phyloP scores from a whole-genome alignment of 2,888 invertebrate genomes.

The Microplitis manilae region DNA sequence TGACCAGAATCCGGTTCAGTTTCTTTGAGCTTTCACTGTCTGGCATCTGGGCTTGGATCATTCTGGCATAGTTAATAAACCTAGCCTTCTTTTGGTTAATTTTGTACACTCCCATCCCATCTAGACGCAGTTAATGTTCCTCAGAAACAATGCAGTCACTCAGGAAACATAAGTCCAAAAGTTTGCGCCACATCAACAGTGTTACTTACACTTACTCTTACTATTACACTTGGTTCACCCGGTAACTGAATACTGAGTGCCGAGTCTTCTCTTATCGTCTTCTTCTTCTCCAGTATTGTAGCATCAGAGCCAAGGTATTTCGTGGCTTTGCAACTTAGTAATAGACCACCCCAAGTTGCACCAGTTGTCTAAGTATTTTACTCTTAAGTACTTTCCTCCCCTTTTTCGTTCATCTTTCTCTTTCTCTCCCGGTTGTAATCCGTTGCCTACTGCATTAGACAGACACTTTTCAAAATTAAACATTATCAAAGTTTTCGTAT shows the following conservation, averaged over 20 bases:
- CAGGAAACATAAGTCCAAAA: slow-evolving; percentile 44
- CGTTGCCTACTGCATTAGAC: not conserved
- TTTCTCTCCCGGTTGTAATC: too few relatives aligned
- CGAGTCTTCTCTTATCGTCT: slow-evolving; percentile 1
- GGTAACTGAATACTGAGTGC: slow-evolving; percentile 60
- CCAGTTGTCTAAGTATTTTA: not conserved
- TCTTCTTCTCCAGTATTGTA: not conserved
- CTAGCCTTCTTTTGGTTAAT: not conserved
- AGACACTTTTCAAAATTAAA: not conserved
- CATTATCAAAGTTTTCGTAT: not conserved
- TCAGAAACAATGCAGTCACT: slow-evolving; percentile 45
- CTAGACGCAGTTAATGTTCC: not conserved
- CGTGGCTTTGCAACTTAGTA: slow-evolving; percentile 35
- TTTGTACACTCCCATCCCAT: not conserved
- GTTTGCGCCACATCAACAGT: slow-evolving; percentile 33
- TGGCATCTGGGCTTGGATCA: not conserved
- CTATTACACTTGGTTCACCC: not conserved
- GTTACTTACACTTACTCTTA: slow-evolving; percentile 8
- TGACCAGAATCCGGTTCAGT: slow-evolving; percentile 20
- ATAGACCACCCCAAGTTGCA: slow-evolving; percentile 12
- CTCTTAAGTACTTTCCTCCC: slow-evolving; percentile 5
- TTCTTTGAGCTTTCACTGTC: not conserved
- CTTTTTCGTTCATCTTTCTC: not conserved
- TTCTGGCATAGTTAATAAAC: too few relatives aligned
- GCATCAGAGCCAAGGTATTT: slow-evolving; percentile 20